phyloP scores from a whole-genome alignment of 1,140 invertebrate species.

The Sycobia sp. region DNA sequence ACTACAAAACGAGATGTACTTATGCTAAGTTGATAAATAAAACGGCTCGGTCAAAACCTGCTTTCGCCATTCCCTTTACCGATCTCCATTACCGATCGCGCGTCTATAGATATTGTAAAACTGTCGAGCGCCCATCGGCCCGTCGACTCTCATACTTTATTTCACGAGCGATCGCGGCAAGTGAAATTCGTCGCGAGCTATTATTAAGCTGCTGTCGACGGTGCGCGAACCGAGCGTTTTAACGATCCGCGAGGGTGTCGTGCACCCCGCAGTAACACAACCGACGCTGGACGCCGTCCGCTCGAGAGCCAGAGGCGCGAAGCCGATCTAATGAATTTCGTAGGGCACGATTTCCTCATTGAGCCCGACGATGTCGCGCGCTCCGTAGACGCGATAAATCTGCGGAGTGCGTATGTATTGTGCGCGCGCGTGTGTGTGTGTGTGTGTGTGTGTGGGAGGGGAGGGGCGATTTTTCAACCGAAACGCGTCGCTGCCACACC shows the following conservation, averaged over 20 bases:
- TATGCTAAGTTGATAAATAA: too few species aligned
- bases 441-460: too few species aligned
- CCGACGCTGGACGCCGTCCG: constrained; percentile 25
- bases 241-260: constrained; percentile 17
- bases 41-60: too few species aligned
- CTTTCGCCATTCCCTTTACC: too few species aligned
- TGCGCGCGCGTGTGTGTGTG: too few species aligned
- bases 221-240: too few species aligned
- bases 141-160: too few species aligned
- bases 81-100: too few species aligned
- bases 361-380: background rate
- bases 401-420: too few species aligned
- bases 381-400: constrained; percentile 30
- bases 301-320: constrained; percentile 1
- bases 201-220: constrained; percentile 43
- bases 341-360: constrained; percentile 3
- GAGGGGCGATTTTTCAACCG: background rate
- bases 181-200: constrained; percentile 45
- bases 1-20: too few species aligned
- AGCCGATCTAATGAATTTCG: constrained; percentile 28
- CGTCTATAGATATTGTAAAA: too few species aligned
- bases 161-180: constrained; percentile 40
- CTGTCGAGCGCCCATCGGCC: too few species aligned
- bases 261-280: background rate
- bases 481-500: constrained; percentile 22